Conservation (phyloP, 2,888 invertebrate species). For the Heliconius ismenius region DNA sequence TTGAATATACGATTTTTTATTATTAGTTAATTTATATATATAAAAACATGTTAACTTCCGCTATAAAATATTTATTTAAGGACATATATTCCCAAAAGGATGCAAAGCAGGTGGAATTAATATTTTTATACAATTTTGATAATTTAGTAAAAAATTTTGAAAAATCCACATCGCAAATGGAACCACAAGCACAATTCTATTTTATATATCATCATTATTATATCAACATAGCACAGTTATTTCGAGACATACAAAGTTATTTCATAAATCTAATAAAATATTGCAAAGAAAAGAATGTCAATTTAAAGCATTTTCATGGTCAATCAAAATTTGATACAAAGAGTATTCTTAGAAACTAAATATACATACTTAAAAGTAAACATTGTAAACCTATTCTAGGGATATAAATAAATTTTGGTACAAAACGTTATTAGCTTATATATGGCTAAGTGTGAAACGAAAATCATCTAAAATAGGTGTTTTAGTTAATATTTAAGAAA, state of each 20-base stretch:
- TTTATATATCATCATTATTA: background rate
- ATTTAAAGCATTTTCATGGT: constrained; percentile 16
- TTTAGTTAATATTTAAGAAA: background rate
- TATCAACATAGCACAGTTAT: background rate
- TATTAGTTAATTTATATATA: background rate
- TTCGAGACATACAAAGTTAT: background rate
- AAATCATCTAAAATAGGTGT: constrained; percentile 14
- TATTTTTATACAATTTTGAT: background rate
- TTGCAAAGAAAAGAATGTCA: constrained; percentile 5
- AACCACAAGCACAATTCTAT: background rate
- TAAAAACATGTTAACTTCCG: background rate
- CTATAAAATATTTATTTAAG: background rate
- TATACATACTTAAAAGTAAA: constrained; percentile 31
- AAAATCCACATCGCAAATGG: background rate
- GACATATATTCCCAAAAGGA: background rate
- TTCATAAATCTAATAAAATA: background rate
- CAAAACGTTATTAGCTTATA: constrained; percentile 45
- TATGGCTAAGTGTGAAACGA: constrained; percentile 46
- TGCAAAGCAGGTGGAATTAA: too few species aligned
- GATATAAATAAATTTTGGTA: constrained; percentile 52
- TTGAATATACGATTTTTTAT: constrained; percentile 10
- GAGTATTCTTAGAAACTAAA: constrained; percentile 13
- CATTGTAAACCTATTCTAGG: constrained; percentile 32
- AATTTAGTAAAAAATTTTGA: background rate
- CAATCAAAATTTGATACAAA: background rate